Percentiles rank a stretch among this genome's conserved stretches.
Conservation (phyloP, 2,113 vertebrate genomes). For the Equus przewalskii region DNA sequence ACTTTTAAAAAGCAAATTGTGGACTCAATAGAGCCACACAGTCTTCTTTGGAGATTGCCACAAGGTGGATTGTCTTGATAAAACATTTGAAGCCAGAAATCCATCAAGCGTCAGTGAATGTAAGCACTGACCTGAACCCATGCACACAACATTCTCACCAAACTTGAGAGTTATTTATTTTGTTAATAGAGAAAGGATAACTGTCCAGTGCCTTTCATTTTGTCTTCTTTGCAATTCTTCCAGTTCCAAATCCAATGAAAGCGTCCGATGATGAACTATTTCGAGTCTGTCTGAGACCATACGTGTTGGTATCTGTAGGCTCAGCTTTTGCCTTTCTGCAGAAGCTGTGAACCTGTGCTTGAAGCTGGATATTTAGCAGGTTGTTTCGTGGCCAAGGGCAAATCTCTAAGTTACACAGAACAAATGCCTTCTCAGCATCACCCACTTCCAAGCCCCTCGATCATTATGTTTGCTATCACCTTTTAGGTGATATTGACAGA, state of each 20-base stretch:
- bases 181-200: constrained; percentile 73
- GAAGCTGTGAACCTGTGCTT: constrained; percentile 7
- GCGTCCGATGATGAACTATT: constrained; percentile 65
- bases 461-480: background rate
- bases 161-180: constrained; percentile 73
- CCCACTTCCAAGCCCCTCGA: background rate
- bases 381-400: constrained; percentile 66
- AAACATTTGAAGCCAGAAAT: constrained; percentile 84
- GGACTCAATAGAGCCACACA: constrained; percentile 80
- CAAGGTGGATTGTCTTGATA: constrained; percentile 87
- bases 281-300: constrained; percentile 57
- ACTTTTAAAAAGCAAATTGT: constrained; percentile 82
- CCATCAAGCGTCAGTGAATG: constrained; percentile 78
- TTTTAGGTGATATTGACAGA: background rate
- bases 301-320: constrained; percentile 27
- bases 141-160: constrained; percentile 50
- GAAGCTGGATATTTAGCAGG: constrained; percentile 38
- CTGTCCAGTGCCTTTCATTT: constrained; percentile 77
- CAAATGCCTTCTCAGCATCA: constrained; percentile 17
- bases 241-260: constrained; percentile 75
- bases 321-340: constrained; percentile 74
- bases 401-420: constrained; percentile 50
- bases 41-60: constrained; percentile 82
- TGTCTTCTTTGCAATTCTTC: constrained; percentile 79
- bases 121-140: constrained; percentile 73